Percentiles rank a stretch among this genome's conserved stretches.
phyloP scores from a whole-genome alignment of 2,113 vertebrate species.

The Micromys minutus region DNA sequence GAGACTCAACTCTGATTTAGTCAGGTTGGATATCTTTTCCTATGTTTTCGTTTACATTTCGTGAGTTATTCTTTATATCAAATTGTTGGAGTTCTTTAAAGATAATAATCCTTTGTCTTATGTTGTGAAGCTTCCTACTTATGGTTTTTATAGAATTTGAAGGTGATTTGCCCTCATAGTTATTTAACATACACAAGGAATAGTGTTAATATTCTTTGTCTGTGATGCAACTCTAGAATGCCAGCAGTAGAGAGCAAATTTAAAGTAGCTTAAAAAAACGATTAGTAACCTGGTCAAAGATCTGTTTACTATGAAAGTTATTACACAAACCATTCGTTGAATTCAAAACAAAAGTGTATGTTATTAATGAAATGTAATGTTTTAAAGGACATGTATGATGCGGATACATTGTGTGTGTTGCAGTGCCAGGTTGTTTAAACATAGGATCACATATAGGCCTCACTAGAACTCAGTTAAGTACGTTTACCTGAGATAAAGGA shows the following conservation, averaged over 20 bases:
- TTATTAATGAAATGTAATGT: conserved; percentile 29
- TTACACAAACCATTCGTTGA: background rate
- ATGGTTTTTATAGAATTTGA: conserved; percentile 36
- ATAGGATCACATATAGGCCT: background rate
- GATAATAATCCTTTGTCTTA: background rate
- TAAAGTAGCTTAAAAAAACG: background rate
- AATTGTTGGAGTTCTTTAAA: conserved; percentile 31
- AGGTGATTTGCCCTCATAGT: background rate
- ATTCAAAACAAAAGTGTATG: background rate
- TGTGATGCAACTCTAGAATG: background rate
- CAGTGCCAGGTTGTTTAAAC: background rate
- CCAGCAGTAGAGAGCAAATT: background rate
- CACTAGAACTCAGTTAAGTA: background rate
- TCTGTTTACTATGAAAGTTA: conserved; percentile 29
- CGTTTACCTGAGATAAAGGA: background rate
- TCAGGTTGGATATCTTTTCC: conserved; percentile 23
- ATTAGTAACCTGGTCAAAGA: background rate
- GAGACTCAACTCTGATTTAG: background rate
- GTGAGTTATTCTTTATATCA: background rate
- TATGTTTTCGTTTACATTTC: conserved; percentile 37
- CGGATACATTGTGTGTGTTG: background rate
- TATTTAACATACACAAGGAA: background rate
- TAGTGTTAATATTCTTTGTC: background rate
- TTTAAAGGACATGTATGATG: conserved; percentile 45
- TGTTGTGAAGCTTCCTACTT: background rate